These are phyloP conservation scores for Crossaster papposus DNA, from an alignment of 53 echinoderm and acorn worm genomes.

Conservation along the genomic window DNA sequence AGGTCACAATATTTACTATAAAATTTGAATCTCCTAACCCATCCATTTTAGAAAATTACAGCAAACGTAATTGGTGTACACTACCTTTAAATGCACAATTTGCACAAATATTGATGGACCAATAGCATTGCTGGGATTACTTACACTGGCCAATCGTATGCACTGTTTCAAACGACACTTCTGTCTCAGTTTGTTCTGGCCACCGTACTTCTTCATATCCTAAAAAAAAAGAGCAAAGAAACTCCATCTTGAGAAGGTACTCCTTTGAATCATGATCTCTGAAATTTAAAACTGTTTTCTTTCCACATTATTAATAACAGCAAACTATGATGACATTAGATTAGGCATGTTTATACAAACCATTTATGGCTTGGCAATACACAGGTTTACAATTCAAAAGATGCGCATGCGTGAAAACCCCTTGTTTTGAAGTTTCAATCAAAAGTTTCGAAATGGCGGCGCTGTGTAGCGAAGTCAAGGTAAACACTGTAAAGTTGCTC, in stretches of 20 bases:
- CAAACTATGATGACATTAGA: background rate
- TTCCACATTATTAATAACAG: background rate
- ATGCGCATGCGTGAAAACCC: no score
- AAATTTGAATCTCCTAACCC: no score
- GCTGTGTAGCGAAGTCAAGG: no score
- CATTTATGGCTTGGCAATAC: no score
- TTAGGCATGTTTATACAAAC: no score
- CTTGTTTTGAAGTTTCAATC: no score
- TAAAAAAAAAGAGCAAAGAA: conserved; percentile 40
- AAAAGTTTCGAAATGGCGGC: no score
- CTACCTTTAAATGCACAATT: background rate
- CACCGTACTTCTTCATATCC: conserved; percentile 99
- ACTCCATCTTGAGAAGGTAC: background rate
- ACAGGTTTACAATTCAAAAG: no score
- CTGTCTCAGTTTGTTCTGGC: conserved; percentile 89
- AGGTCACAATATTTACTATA: no score
- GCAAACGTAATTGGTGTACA: no score
- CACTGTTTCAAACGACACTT: conserved; percentile 95
- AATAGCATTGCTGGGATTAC: background rate
- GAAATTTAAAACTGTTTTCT: background rate
- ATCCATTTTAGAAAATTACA: no score
- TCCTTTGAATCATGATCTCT: background rate
- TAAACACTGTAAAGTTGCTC: no score
- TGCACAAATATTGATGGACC: background rate
- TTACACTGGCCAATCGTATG: conserved; percentile 59